phyloP scores from a whole-genome alignment of 92 coral and sea anemone genomes.

The Heteractis magnifica region DNA sequence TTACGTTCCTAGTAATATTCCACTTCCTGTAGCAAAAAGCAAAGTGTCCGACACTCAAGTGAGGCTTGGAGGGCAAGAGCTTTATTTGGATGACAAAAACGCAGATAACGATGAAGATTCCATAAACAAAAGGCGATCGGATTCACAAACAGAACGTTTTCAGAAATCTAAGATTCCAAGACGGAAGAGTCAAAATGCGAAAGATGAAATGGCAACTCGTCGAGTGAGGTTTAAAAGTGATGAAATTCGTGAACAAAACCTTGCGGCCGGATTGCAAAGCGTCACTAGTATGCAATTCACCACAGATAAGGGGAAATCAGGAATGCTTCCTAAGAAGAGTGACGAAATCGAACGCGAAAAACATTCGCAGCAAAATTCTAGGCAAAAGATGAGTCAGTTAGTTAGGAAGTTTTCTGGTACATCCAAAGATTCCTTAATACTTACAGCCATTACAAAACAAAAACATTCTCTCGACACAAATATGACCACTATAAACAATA shows the following conservation, averaged over 20 bases:
- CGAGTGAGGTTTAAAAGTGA: not conserved
- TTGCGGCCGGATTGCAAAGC: not conserved
- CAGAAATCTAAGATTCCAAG: conserved; percentile 20
- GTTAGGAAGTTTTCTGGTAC: not conserved
- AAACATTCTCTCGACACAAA: not conserved
- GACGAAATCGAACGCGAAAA: not conserved
- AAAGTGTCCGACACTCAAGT: not conserved
- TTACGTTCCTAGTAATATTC: not conserved
- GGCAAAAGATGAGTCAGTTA: not conserved
- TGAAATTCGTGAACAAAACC: not conserved
- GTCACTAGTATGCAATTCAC: not conserved
- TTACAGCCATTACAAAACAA: not conserved
- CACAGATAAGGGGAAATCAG: not conserved
- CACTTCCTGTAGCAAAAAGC: not conserved
- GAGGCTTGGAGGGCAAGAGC: no score
- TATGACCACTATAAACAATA: not conserved
- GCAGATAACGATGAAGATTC: not conserved
- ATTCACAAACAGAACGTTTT: not conserved
- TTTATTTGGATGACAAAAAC: no score
- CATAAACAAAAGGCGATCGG: not conserved
- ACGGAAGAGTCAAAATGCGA: conserved; percentile 16
- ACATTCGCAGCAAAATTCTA: not conserved
- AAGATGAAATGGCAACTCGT: not conserved
- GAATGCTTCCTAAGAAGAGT: not conserved
- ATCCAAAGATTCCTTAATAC: not conserved